phyloP scores from a whole-genome alignment of 2,113 vertebrate genomes.

The Channa argus region DNA sequence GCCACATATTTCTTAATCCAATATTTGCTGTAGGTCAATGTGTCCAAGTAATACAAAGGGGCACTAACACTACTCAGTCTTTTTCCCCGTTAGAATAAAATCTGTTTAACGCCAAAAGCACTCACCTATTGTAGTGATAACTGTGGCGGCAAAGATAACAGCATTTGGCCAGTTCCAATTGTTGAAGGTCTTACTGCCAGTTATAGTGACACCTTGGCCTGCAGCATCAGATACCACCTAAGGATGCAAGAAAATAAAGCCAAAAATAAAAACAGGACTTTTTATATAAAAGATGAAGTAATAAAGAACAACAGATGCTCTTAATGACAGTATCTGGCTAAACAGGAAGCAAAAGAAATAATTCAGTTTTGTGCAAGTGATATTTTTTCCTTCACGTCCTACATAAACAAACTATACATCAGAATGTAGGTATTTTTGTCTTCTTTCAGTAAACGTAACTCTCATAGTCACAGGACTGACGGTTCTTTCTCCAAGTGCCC shows the following conservation, averaged over 20 bases:
- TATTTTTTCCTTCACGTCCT: conserved; percentile 66
- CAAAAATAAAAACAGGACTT: neutral
- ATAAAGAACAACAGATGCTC: neutral
- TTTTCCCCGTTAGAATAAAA: neutral
- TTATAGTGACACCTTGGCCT: conserved; percentile 94
- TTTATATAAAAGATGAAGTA: neutral
- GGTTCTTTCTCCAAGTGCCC: too few relatives aligned
- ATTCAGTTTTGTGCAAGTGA: conserved; percentile 18
- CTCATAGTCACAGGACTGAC: too few relatives aligned
- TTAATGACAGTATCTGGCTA: neutral
- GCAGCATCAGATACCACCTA: conserved; percentile 93
- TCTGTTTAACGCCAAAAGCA: neutral
- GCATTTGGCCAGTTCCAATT: conserved; percentile 99
- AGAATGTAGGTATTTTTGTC: too few relatives aligned
- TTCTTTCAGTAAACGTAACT: too few relatives aligned
- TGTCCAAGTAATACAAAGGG: too few relatives aligned
- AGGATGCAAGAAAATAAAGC: conserved; percentile 25
- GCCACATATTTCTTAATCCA: too few relatives aligned
- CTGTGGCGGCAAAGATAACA: conserved; percentile 97
- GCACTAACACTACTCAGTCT: too few relatives aligned
- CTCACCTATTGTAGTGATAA: conserved; percentile 97
- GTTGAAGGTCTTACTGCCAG: conserved; percentile 93
- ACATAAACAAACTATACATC: too few relatives aligned
- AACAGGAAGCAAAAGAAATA: conserved; percentile 27
- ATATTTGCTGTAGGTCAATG: too few relatives aligned